A percentile compares a stretch with the other conserved stretches of the same genome.
These are phyloP conservation scores for Porphyrio hochstetteri DNA, from an alignment of 2,113 vertebrate species.

Conservation along the genomic window DNA sequence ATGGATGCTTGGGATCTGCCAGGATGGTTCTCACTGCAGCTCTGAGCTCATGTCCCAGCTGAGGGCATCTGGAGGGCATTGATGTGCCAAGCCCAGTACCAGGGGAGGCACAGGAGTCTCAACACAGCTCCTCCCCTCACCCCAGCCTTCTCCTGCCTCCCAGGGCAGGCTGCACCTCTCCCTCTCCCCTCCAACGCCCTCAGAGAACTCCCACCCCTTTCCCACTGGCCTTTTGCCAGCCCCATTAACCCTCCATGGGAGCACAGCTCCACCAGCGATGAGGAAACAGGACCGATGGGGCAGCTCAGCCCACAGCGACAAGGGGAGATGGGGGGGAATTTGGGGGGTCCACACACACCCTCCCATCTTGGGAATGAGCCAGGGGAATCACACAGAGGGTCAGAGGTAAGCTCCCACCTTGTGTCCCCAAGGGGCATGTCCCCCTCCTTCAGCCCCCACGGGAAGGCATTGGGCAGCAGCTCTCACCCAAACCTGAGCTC, in stretches of 20 bases:
- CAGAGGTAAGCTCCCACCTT: neutral
- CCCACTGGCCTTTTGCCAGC: too few species aligned
- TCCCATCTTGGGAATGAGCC: too few species aligned
- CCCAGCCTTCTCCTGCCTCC: neutral
- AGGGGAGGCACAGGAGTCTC: too few species aligned
- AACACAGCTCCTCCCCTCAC: neutral
- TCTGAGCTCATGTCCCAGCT: neutral
- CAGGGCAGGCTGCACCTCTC: accelerated
- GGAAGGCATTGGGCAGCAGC: accelerated
- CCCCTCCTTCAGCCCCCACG: neutral
- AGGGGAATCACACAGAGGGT: too few species aligned
- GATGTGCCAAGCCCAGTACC: accelerated
- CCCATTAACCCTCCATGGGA: neutral
- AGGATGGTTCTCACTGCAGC: accelerated
- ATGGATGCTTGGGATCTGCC: neutral
- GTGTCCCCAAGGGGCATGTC: accelerated
- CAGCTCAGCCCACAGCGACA: neutral
- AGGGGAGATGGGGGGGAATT: too few species aligned
- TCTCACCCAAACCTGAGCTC: neutral
- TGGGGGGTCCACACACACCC: too few species aligned
- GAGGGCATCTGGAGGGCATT: neutral
- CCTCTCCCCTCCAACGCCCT: neutral
- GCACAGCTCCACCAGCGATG: accelerated
- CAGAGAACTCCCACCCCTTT: neutral
- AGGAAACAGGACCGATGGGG: neutral